phyloP scores from a whole-genome alignment of 1,140 invertebrate species.

The Paramacrobiotus metropolitanus region DNA sequence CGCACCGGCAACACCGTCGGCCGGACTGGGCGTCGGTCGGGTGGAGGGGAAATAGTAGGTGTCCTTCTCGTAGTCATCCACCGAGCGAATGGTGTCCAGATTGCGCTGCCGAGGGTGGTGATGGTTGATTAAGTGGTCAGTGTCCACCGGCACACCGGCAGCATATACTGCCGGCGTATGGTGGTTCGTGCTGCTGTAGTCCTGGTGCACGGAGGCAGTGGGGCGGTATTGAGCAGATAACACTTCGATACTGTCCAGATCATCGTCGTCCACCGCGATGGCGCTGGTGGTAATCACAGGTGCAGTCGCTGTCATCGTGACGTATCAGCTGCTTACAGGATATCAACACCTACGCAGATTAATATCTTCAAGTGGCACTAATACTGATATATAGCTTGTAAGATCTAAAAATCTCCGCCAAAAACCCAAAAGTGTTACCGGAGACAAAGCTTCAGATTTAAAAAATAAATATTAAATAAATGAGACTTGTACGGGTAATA shows the following conservation, averaged over 20 bases:
- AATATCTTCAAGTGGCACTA: too few relatives aligned
- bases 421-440: too few relatives aligned
- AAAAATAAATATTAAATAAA: too few relatives aligned
- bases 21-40: background rate
- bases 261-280: background rate
- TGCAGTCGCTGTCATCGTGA: too few relatives aligned
- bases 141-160: background rate
- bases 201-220: background rate
- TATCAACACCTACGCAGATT: too few relatives aligned
- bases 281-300: too few relatives aligned
- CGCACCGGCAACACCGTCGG: background rate
- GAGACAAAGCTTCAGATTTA: too few relatives aligned
- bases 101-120: too few relatives aligned
- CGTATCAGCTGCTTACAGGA: too few relatives aligned
- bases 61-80: background rate
- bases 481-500: too few relatives aligned
- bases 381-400: too few relatives aligned
- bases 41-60: background rate
- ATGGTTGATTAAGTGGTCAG: background rate
- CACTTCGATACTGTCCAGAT: background rate
- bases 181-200: background rate
- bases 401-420: too few relatives aligned
- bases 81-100: constrained; percentile 3
- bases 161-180: background rate
- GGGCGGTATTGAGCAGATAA: background rate